A percentile compares a stretch with the other conserved stretches of the same genome.
These are phyloP conservation scores for Noctuana brunneofusca DNA, from an alignment of 2,888 invertebrate species.

Conservation along the genomic window DNA sequence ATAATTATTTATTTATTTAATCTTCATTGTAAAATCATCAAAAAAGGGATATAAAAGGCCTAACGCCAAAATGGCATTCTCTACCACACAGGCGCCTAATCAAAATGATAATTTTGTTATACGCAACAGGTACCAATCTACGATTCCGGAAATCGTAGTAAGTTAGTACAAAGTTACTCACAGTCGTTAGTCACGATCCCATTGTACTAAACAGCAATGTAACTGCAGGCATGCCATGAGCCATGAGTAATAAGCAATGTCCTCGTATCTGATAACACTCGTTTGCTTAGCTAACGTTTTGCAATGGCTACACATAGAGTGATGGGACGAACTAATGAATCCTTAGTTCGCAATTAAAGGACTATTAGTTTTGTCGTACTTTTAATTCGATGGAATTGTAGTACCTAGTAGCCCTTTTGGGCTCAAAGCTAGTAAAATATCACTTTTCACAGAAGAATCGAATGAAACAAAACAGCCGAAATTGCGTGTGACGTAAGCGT, in stretches of 20 bases:
- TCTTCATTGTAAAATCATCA: too few relatives aligned
- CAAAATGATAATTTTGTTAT: neutral
- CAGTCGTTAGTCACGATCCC: conserved; percentile 47
- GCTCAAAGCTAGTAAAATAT: neutral
- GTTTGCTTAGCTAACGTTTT: conserved; percentile 50
- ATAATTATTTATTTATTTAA: too few relatives aligned
- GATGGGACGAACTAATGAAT: conserved; percentile 21
- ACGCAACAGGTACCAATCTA: neutral
- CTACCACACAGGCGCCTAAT: too few relatives aligned
- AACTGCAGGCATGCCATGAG: conserved; percentile 44
- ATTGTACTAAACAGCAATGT: conserved; percentile 37
- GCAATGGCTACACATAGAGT: conserved; percentile 43
- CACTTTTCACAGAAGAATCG: too few relatives aligned
- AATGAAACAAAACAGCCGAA: too few relatives aligned
- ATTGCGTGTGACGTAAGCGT: too few relatives aligned
- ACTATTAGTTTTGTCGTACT: neutral
- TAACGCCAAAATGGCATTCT: too few relatives aligned
- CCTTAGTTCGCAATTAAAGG: conserved; percentile 35
- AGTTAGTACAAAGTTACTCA: conserved; percentile 34
- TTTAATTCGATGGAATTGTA: neutral
- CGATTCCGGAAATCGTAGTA: conserved; percentile 29
- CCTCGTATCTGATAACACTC: conserved; percentile 54
- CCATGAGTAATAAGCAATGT: conserved; percentile 49
- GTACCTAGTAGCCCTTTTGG: neutral
- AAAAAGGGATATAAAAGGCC: too few relatives aligned